Percentiles rank a stretch among this genome's conserved stretches.
phyloP scores from a whole-genome alignment of 2,888 invertebrate species.

The Amphipoea lucens region DNA sequence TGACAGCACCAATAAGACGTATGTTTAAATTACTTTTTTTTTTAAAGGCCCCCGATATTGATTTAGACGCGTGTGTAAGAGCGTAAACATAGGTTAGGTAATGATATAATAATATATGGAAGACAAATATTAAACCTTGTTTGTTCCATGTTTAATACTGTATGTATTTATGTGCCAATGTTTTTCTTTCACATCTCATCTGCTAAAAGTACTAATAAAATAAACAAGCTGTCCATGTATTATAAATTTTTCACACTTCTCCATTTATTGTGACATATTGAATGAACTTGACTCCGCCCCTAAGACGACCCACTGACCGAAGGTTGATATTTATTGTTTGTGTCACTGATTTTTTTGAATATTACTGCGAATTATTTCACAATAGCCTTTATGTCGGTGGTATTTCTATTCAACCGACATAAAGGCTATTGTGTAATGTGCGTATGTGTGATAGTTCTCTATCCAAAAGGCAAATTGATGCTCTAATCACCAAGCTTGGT shows the following conservation, averaged over 20 bases:
- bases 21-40: no score
- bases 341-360: slow-evolving; percentile 18
- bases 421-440: no score
- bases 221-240: slow-evolving; percentile 17
- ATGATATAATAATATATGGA: not conserved
- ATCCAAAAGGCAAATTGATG: not conserved
- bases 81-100: not conserved
- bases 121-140: not conserved
- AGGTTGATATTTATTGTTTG: slow-evolving; percentile 19
- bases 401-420: no score
- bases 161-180: slow-evolving; percentile 6
- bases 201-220: slow-evolving; percentile 36
- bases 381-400: not conserved
- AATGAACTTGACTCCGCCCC: slow-evolving; percentile 12
- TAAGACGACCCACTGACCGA: not conserved
- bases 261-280: slow-evolving; percentile 40
- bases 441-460: no score
- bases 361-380: slow-evolving; percentile 20
- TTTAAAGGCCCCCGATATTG: not conserved
- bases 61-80: not conserved
- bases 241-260: slow-evolving; percentile 35
- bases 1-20: not conserved
- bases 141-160: not conserved
- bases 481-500: not conserved
- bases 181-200: slow-evolving; percentile 27